Percentiles rank a stretch among this genome's conserved stretches.
Conservation (phyloP, 92 coral and sea anemone genomes). For the Phymanthus crucifer region DNA sequence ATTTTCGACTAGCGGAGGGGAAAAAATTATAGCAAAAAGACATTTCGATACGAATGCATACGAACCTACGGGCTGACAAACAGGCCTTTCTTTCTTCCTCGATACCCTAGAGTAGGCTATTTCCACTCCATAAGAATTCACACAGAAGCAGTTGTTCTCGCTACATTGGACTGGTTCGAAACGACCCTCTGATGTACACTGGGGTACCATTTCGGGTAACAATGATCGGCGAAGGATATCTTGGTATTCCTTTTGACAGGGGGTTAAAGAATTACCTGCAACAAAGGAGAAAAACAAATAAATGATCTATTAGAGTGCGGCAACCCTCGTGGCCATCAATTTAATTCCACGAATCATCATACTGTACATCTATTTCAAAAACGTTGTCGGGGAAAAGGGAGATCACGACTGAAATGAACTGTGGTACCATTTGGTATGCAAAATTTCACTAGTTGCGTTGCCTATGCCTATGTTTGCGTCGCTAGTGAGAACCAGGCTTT, state of each 20-base stretch:
- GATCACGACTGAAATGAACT: too few species aligned
- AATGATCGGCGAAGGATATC: slow-evolving; percentile 55
- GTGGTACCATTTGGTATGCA: too few species aligned
- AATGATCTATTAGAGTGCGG: neutral
- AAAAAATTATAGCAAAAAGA: neutral
- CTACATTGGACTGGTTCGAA: slow-evolving; percentile 80
- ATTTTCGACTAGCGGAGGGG: too few species aligned
- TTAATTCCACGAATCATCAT: too few species aligned
- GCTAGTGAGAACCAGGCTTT: too few species aligned
- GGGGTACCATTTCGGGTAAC: slow-evolving; percentile 64
- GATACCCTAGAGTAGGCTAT: slow-evolving; percentile 54
- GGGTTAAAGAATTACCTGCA: slow-evolving; percentile 53
- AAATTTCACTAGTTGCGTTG: too few species aligned
- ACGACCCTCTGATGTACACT: slow-evolving; percentile 69
- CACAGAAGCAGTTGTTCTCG: slow-evolving; percentile 74
- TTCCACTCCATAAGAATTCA: slow-evolving; percentile 62
- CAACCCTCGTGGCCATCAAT: too few species aligned
- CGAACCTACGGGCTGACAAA: slow-evolving; percentile 50
- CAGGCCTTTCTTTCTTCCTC: slow-evolving; percentile 51
- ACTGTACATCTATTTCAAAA: too few species aligned
- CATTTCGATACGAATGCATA: neutral
- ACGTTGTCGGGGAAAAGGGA: too few species aligned
- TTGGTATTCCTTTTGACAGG: slow-evolving; percentile 66
- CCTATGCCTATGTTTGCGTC: too few species aligned
- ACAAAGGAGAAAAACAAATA: neutral